phyloP scores from a whole-genome alignment of 2,113 vertebrate species.

The human (Homo sapiens) region GRCh38 chr15:52581001-52581500 shows the following conservation, averaged over 20 bases:
- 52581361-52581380: constrained; percentile 86
- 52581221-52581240: background rate
- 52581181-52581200: background rate
- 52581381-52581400: constrained; percentile 81
- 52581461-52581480: constrained; percentile 23
- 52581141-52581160: background rate
- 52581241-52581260: background rate
- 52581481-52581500: constrained; percentile 45
- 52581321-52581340: constrained; percentile 84
- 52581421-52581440: constrained; percentile 70
- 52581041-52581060: background rate
- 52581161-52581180: background rate
- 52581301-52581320: constrained; percentile 82
- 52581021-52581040: background rate
- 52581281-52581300: constrained; percentile 78
- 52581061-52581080: background rate
- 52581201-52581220: background rate
- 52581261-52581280: background rate
- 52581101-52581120: background rate
- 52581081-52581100: background rate
- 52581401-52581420: constrained; percentile 73
- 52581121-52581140: background rate
- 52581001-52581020: background rate
- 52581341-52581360: constrained; percentile 89
- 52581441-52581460: constrained; percentile 71